These are phyloP conservation scores for Clarias platycephalus DNA, from an alignment of 2,797 vertebrate species.

Conservation along the genomic window DNA sequence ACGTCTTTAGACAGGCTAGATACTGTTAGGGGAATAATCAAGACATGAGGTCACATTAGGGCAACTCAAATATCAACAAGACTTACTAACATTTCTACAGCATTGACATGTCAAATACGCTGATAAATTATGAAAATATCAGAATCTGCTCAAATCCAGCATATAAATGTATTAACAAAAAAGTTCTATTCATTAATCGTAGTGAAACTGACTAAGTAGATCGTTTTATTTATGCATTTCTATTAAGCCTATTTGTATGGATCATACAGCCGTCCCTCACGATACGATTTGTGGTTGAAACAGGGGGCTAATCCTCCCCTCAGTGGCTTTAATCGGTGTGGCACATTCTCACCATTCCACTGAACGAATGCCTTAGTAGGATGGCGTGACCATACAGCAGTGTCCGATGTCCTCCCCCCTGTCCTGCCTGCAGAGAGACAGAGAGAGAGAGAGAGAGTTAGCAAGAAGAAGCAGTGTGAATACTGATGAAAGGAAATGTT, in stretches of 20 bases:
- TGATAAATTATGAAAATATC: background rate
- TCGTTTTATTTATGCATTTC: background rate
- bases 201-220: background rate
- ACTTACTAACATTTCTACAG: background rate
- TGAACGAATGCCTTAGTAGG: conserved; percentile 95
- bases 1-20: conserved; percentile 95
- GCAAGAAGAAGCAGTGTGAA: conserved; percentile 3
- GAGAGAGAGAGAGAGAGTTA: conserved; percentile 19
- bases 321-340: conserved; percentile 48
- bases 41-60: conserved; percentile 15
- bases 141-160: background rate
- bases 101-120: background rate
- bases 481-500: conserved; percentile 22
- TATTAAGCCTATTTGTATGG: conserved; percentile 8
- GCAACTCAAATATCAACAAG: conserved; percentile 4
- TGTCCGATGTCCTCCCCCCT: conserved; percentile 94
- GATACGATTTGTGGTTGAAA: conserved; percentile 34
- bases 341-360: conserved; percentile 86
- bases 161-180: background rate
- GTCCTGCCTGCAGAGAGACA: conserved; percentile 79
- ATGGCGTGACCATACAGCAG: conserved; percentile 97
- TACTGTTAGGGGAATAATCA: conserved; percentile 76
- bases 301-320: conserved; percentile 45
- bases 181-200: background rate
- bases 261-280: conserved; percentile 23